Evolutionary conservation across 2,113 vertebrate genomes (phyloP).

Genomic region (Mesoclemmys tuberculata): DNA sequence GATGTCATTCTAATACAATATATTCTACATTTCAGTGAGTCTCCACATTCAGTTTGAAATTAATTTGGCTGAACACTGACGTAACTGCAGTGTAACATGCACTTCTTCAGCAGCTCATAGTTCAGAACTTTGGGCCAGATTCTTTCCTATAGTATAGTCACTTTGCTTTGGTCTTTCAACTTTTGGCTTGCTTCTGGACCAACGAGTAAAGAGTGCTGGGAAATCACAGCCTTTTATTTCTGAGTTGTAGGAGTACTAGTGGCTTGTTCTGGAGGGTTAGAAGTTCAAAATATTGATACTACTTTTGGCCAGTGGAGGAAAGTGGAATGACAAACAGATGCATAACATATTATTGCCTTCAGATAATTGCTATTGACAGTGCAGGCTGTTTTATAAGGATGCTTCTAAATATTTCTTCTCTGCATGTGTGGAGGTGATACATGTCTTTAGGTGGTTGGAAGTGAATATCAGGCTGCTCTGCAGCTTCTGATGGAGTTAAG

Average conservation of each 20-base stretch:
- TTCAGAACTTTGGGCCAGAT: neutral
- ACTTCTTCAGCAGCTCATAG: neutral
- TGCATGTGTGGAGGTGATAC: neutral
- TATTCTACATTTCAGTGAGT: neutral
- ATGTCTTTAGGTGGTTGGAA: neutral
- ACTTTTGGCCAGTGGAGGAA: neutral
- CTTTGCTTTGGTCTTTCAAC: neutral
- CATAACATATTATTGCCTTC: rapidly evolving
- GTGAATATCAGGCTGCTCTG: neutral
- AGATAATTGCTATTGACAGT: neutral
- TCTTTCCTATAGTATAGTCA: neutral
- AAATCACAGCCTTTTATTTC: neutral
- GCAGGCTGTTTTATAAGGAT: neutral
- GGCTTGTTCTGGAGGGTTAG: neutral
- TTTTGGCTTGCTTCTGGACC: neutral
- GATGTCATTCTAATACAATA: neutral
- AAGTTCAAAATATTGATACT: neutral
- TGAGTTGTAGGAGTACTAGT: neutral
- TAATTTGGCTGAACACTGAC: neutral
- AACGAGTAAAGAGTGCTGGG: neutral
- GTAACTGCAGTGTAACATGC: neutral
- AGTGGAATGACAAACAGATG: neutral
- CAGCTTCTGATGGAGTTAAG: neutral
- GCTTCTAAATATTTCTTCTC: neutral
- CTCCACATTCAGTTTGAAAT: neutral